Percentiles rank a stretch among this genome's conserved stretches.
Conservation (phyloP, 2,888 invertebrate species). For the Polyommatus icarus region DNA sequence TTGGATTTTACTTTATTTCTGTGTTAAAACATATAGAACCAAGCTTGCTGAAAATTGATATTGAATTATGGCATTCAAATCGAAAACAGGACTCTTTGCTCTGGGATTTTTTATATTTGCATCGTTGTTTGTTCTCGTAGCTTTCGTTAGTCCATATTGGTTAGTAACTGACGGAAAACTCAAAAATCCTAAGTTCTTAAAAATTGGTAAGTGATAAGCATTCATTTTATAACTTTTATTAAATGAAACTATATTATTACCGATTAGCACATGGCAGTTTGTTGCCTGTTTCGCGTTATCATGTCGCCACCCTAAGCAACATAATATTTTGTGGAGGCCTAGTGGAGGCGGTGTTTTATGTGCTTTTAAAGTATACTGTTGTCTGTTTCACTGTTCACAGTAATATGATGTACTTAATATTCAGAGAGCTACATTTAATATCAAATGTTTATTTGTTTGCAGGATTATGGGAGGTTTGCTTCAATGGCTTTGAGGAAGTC, state of each 20-base stretch:
- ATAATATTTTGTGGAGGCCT: too few species aligned
- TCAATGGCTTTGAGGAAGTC: constrained; percentile 92
- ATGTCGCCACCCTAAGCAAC: neutral
- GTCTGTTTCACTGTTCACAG: neutral
- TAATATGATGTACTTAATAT: neutral
- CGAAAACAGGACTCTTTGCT: constrained; percentile 83
- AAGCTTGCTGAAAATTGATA: neutral
- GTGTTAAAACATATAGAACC: neutral
- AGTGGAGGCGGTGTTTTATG: neutral
- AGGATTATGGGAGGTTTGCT: constrained; percentile 98
- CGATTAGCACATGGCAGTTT: neutral
- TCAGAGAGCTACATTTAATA: neutral
- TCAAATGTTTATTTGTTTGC: constrained; percentile 43
- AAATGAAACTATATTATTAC: neutral
- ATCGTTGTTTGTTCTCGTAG: constrained; percentile 86
- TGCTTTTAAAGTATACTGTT: neutral
- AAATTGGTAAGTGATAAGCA: constrained; percentile 83
- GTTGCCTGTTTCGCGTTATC: constrained; percentile 10
- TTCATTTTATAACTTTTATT: constrained; percentile 3
- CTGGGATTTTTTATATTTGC: constrained; percentile 83
- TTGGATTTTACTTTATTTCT: neutral
- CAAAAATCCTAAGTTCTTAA: constrained; percentile 87
- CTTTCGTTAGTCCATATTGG: constrained; percentile 95
- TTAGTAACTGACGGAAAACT: constrained; percentile 90
- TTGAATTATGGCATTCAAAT: constrained; percentile 78